Base-by-base conservation (phyloP, 2,113 vertebrate genomes). In the Chascanopsetta lugubris region DNA sequence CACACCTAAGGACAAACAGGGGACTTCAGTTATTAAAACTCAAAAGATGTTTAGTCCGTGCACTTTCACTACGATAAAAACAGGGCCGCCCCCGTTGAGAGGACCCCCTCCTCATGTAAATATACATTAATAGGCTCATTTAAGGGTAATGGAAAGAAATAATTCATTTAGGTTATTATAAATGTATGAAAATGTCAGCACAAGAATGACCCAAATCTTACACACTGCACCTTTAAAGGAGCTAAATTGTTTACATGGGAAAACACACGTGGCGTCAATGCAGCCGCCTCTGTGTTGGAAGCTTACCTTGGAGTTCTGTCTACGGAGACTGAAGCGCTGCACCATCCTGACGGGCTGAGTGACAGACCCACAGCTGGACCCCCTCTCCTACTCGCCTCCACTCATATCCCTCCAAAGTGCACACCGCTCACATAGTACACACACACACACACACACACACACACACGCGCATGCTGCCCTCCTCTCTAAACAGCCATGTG, bases 231-330 rank as follows among this genome's bases (percentile, higher is more conserved):
- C 42, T 53, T 56, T 13, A 48, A 43, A 24, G 27, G 2, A 62
- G 32, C 38, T 57, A 27, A 38, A 61, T 34, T 29, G 24, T 57
- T 20, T 29, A 64, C 36, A 66, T 24, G n/a, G 10, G 8, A 71
- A 34, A 5, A 66, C 26, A 42, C 9, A 45, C 18, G 30, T 18
- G 12, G 7, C 24, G 62, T 61, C 45, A 58, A 61, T 22, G 22
- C 46, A 18, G 3, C 2, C 22, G 51, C 12, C 7, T 42, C 34
- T 79, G 59, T 43, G 61, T 30, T 64, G 46, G 21, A 27, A 65
- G 61, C 90, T 90, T 91, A 93, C 91, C 92, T 92, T 92, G 40
- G 91, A 93, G 72, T 82, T 85, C 76, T 93, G 90, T 72, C 92
- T 89, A 56, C 90, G 90, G 34, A 93, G 90, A 71, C 87, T 92